These are phyloP conservation scores for Varanus salvator DNA, from an alignment of 2,113 vertebrate species.

Conservation along the genomic window DNA sequence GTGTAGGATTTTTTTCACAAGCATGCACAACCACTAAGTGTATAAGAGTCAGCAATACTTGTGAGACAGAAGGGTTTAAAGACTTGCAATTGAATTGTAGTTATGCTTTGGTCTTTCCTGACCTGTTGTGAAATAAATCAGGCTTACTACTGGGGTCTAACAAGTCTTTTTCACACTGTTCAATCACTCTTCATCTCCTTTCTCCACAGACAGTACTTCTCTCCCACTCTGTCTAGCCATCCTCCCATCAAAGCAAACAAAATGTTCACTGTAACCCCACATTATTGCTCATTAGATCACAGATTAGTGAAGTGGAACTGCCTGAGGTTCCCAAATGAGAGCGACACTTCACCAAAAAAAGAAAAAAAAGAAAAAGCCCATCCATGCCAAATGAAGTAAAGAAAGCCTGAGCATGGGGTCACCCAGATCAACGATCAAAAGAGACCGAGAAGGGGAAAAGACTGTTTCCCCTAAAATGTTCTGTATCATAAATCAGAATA, in stretches of 20 bases:
- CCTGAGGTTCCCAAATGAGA: slow-evolving; percentile 80
- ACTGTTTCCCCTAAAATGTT: slow-evolving; percentile 69
- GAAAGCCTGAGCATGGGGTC: slow-evolving; percentile 85
- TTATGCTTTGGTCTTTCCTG: slow-evolving; percentile 75
- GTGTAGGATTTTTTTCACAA: slow-evolving; percentile 36
- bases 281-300: slow-evolving; percentile 84
- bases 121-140: slow-evolving; percentile 82
- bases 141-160: slow-evolving; percentile 82
- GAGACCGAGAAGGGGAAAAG: slow-evolving; percentile 73
- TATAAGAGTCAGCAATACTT: slow-evolving; percentile 69
- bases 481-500: slow-evolving; percentile 75
- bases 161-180: slow-evolving; percentile 80
- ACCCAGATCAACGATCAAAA: slow-evolving; percentile 96
- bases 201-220: slow-evolving; percentile 74
- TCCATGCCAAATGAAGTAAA: slow-evolving; percentile 90
- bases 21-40: slow-evolving; percentile 32
- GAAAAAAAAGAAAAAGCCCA: slow-evolving; percentile 63
- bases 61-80: slow-evolving; percentile 74
- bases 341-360: slow-evolving; percentile 80
- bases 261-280: slow-evolving; percentile 81
- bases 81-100: slow-evolving; percentile 77
- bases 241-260: slow-evolving; percentile 79
- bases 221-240: slow-evolving; percentile 77
- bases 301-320: slow-evolving; percentile 88
- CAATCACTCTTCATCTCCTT: slow-evolving; percentile 75